Evolutionary conservation across 2,113 vertebrate species (phyloP).

Genomic region (Anarhynchus alexandrinus): DNA sequence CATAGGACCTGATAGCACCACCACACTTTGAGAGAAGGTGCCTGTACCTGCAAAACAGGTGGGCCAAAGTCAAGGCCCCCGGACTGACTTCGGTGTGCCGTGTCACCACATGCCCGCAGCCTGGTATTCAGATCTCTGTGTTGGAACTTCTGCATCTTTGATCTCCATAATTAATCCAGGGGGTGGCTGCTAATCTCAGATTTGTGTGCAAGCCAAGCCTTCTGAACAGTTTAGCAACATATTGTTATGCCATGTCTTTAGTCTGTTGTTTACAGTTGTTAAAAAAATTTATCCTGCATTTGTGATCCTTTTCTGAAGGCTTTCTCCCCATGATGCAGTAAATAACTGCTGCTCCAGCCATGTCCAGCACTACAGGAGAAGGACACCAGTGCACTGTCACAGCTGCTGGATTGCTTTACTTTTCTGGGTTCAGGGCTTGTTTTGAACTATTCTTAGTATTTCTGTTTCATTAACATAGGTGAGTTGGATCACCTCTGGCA

Average conservation of each 20-base stretch:
- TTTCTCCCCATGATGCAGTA: not conserved
- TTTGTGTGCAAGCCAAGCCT: not conserved
- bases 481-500: not conserved
- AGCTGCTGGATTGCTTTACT: not conserved
- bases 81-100: rapidly evolving
- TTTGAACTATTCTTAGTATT: not conserved
- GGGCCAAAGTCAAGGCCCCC: not conserved
- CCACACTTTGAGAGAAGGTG: not conserved
- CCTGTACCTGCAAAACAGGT: not conserved
- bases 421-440: not conserved
- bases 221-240: not conserved
- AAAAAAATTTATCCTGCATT: not conserved
- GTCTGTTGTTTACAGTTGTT: not conserved
- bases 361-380: not conserved
- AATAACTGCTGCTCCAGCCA: not conserved
- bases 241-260: not conserved
- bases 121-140: not conserved
- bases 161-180: rapidly evolving
- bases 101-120: not conserved
- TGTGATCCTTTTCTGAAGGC: not conserved
- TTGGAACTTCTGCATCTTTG: not conserved
- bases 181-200: not conserved
- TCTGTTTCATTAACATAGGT: not conserved
- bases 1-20: not conserved
- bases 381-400: not conserved